Base-by-base conservation (phyloP, 2,797 vertebrate species). In the Acipenser ruthenus region DNA sequence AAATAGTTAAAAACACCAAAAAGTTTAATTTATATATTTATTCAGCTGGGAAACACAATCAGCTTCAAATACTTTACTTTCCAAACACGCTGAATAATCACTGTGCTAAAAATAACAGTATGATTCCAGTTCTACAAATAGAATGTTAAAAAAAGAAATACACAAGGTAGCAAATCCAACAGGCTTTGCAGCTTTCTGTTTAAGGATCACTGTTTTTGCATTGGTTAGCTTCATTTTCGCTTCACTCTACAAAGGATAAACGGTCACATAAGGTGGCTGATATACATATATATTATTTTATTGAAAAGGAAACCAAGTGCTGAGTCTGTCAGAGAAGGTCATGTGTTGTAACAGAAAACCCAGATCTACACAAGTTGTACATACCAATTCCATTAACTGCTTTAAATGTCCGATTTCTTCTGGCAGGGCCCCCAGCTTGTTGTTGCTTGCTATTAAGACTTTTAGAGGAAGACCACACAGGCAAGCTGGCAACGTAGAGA, bases 391-490 rank as follows among this genome's bases (percentile, higher is more conserved):
- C 95, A 96, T 98, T 82, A 98, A 92, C 73, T 85, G 72, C 67
- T 88, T 93, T 77, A 98, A 91, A 79, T 93, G 93, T 74, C 92
- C 90, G 74, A 98, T 92, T 83, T 89, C 88, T 81, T 96, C 95
- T 1, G 95, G 95, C 70, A 98, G 88, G 23, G 90, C 88, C 72
- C 91, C 93, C 80, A 98, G 90, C 80, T 94, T 97, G 91, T 98
- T 98, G 93, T 98, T 97, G 86, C 93, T 95, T 83, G 94, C 93
- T 65, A 95, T 97, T 83, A 98, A 91, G 78, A 98, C 94, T 80
- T 92, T 88, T 76, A 98, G 91, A 76, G 95, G 95, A 80, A 98
- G 89, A 79, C 89, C 88, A 76, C 94, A 96, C 78, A 98, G 87
- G 83, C 93, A 95, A 73, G 91, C 84, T 6, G 95, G 95, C 84